Evolutionary conservation across 2,888 invertebrate species (phyloP), one percentile per base, ranked within the genome.

Genomic region (Clostera curtula): DNA sequence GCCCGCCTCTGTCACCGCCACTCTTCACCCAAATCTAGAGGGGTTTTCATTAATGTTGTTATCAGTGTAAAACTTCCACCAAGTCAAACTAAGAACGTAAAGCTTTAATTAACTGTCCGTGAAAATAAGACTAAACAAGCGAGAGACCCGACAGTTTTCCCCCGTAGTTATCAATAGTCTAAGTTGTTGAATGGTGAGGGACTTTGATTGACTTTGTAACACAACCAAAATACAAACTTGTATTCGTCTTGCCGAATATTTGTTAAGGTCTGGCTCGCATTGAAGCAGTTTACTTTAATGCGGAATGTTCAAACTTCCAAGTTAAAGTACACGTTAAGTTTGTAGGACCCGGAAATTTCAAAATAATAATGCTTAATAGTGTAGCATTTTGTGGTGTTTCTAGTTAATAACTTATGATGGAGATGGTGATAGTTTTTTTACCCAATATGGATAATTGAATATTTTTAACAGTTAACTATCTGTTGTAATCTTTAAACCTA

Each of bases 41-140:
- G 66, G 77, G 69, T 77, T 80, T 75, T 77, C 80, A 82, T 82
- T 77, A 80, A 80, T 76, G 72, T 69, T 77, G 76, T 80, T 79
- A 80, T 80, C 75, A 67, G 67, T 76, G 64, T 71, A 76, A 80
- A 75, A 82, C 64, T 80, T 80, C 56, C 42, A 43, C 56, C 57
- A 74, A 76, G 64, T 74, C 70, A 66, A 75, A 77, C 73, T 72
- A 64, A 62, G 65, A 56, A 71, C 58, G 58, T 58, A 43, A 35
- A 57, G 66, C 64, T 76, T 76, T 79, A 79, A 82, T 82, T 80
- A 79, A 77, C 77, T 76, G 75, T 62, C 72, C 62, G 67, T 71
- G n/a, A 58, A 76, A 74, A 73, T 74, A 71, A 68, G 32, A 40
- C 61, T 59, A 58, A 64, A 63, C 61, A 71, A 70, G 61, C 57